phyloP scores from a whole-genome alignment of 2,888 invertebrate genomes.

The Eupelmus urozonus region DNA sequence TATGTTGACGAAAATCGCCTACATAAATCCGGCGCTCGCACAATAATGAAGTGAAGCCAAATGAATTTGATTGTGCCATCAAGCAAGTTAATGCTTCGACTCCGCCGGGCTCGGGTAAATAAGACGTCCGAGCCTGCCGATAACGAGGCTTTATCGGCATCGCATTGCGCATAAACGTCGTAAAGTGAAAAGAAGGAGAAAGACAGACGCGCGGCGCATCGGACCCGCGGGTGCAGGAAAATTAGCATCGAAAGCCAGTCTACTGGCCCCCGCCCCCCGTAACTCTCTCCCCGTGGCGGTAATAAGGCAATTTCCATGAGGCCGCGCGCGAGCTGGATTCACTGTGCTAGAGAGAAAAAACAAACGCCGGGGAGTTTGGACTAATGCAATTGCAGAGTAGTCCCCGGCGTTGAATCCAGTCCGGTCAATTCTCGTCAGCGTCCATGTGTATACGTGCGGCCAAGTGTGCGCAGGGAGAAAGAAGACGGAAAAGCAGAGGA shows the following conservation, averaged over 20 bases:
- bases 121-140: slow-evolving; percentile 36
- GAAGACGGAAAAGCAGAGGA: slow-evolving; percentile 4
- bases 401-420: slow-evolving; percentile 34
- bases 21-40: slow-evolving; percentile 22
- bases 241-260: slow-evolving; percentile 34
- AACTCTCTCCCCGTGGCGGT: too few relatives aligned
- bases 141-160: slow-evolving; percentile 41
- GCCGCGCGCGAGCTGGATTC: neutral
- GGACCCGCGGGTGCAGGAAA: neutral
- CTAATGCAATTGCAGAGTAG: slow-evolving; percentile 32
- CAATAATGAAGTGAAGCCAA: slow-evolving; percentile 40
- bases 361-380: slow-evolving; percentile 11
- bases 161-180: slow-evolving; percentile 33
- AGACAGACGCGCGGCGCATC: too few relatives aligned
- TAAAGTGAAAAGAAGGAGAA: slow-evolving; percentile 18
- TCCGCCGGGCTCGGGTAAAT: slow-evolving; percentile 13
- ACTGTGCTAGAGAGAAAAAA: slow-evolving; percentile 21
- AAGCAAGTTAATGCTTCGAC: neutral
- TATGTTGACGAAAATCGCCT: slow-evolving; percentile 22
- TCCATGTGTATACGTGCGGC: too few relatives aligned
- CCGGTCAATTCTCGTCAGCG: slow-evolving; percentile 24
- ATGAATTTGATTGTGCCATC: slow-evolving; percentile 35
- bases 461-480: neutral
- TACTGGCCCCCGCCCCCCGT: too few relatives aligned
- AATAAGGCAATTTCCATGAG: slow-evolving; percentile 33